phyloP scores from a whole-genome alignment of 2,888 invertebrate genomes.

The Drosophila sordidula region DNA sequence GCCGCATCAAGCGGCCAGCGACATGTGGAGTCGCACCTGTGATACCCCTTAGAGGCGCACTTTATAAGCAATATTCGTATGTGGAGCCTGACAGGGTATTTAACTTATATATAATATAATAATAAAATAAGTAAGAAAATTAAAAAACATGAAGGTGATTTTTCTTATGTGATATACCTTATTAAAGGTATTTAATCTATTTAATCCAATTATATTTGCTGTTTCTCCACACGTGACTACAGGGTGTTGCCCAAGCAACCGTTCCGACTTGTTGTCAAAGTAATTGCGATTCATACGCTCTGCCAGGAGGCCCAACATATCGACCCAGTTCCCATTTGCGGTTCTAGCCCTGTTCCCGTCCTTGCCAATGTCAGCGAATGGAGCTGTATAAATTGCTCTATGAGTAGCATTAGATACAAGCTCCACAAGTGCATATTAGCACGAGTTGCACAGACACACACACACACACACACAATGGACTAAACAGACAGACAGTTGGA shows the following conservation, averaged over 20 bases:
- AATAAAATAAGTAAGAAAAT: too few species aligned
- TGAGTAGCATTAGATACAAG: constrained; percentile 37
- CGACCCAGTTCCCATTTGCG: constrained; percentile 10
- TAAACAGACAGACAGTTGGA: constrained; percentile 17
- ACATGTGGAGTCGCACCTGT: constrained; percentile 1
- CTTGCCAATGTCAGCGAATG: constrained; percentile 30
- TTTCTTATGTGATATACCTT: too few species aligned
- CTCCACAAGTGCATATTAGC: constrained; percentile 59
- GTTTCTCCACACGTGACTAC: not conserved
- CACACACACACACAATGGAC: not conserved
- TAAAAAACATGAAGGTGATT: too few species aligned
- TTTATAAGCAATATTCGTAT: too few species aligned
- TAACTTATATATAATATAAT: not conserved
- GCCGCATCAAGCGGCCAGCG: not conserved
- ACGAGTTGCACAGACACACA: constrained; percentile 1
- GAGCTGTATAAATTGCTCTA: constrained; percentile 52
- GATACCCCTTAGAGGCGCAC: constrained; percentile 12
- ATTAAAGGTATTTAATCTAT: too few species aligned
- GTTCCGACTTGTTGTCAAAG: not conserved
- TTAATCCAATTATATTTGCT: not conserved
- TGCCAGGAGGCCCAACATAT: constrained; percentile 15
- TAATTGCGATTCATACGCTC: constrained; percentile 25
- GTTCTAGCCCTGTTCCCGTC: constrained; percentile 5
- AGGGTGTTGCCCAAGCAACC: not conserved
- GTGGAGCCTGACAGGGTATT: too few species aligned